Percentiles rank a stretch among this genome's conserved stretches.
Conservation (phyloP, 2,113 vertebrate genomes). For the Heteronetta atricapilla region DNA sequence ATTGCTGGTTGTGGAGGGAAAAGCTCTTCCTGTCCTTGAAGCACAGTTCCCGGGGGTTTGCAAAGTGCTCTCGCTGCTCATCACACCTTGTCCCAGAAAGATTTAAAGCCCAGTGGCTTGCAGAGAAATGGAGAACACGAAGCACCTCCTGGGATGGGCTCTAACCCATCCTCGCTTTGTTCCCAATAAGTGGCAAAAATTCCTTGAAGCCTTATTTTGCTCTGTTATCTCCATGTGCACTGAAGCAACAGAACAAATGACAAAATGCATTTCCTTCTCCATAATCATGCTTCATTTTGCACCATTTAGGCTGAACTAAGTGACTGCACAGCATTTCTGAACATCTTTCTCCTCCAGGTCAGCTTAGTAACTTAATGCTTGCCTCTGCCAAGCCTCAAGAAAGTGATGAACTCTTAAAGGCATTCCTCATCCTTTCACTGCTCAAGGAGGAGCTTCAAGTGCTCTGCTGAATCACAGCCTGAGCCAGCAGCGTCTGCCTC, state of each 20-base stretch:
- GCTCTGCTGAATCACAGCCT: not conserved
- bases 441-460: not conserved
- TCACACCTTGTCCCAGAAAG: not conserved
- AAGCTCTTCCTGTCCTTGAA: not conserved
- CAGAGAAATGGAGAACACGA: accelerated
- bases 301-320: not conserved
- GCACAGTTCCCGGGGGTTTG: not conserved
- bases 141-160: not conserved
- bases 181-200: not conserved
- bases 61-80: not conserved
- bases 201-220: not conserved
- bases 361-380: not conserved
- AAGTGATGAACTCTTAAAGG: not conserved
- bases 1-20: not conserved
- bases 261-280: not conserved
- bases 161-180: not conserved
- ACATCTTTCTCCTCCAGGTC: not conserved
- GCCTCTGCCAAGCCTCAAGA: not conserved
- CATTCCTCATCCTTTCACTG: not conserved
- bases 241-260: not conserved
- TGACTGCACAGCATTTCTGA: not conserved
- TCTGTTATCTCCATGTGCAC: not conserved
- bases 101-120: not conserved
- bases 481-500: not conserved
- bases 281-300: not conserved